A percentile compares a stretch with the other conserved stretches of the same genome.
Conservation (phyloP, 2,888 invertebrate species). For the Alitta virens region DNA sequence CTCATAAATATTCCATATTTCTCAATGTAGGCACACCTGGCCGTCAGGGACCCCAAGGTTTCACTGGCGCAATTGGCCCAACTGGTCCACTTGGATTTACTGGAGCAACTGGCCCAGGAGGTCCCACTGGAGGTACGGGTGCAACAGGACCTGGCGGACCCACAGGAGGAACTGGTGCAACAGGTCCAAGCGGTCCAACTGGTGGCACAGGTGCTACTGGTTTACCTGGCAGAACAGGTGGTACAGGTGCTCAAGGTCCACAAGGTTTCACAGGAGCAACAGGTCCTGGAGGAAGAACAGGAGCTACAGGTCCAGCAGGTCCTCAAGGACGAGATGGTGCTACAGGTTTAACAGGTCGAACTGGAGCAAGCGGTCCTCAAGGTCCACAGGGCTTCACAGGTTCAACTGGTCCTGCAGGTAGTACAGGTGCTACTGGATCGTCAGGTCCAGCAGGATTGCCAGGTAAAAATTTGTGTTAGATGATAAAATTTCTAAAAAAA, state of each 20-base stretch:
- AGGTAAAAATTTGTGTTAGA: neutral
- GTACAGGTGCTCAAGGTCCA: conserved; percentile 3
- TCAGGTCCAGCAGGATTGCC: conserved; percentile 9
- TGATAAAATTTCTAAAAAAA: neutral
- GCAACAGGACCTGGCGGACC: neutral
- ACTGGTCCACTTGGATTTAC: neutral
- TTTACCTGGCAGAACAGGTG: conserved; percentile 13
- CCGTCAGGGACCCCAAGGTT: conserved; percentile 11
- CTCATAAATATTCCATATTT: too few species aligned
- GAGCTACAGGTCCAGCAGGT: conserved; percentile 16
- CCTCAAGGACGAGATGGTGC: neutral
- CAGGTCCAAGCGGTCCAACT: neutral
- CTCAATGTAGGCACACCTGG: conserved; percentile 12
- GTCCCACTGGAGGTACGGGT: neutral
- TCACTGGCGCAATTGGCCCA: neutral
- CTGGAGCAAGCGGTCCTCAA: conserved; percentile 3
- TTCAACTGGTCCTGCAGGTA: conserved; percentile 14
- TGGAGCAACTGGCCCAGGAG: neutral
- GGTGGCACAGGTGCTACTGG: conserved; percentile 1
- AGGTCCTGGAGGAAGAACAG: conserved; percentile 13
- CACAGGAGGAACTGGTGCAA: conserved; percentile 1
- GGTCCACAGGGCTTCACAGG: conserved; percentile 8
- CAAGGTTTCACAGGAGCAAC: conserved; percentile 17
- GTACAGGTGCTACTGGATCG: conserved; percentile 12
- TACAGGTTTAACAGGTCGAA: neutral